Percentiles rank a stretch among this genome's conserved stretches.
These are phyloP conservation scores for Anagrus nilaparvatae DNA, from an alignment of 1,140 invertebrate species.

Conservation along the genomic window DNA sequence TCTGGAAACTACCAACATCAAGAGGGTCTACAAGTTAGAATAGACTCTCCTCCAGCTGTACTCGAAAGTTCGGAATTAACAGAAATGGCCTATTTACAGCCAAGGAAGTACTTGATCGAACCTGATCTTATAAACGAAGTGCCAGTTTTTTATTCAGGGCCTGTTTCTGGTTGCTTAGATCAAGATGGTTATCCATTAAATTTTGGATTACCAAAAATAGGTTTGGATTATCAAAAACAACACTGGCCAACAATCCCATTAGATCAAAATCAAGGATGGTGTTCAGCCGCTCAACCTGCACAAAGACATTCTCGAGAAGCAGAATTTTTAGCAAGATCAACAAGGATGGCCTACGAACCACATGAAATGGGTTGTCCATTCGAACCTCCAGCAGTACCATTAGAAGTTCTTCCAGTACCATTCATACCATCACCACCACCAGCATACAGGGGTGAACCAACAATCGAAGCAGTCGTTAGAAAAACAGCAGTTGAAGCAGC, in stretches of 20 bases:
- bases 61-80: background rate
- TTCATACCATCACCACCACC: constrained; percentile 61
- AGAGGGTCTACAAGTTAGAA: constrained; percentile 10
- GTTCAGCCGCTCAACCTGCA: constrained; percentile 40
- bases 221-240: no score
- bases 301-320: constrained; percentile 56
- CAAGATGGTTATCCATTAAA: constrained; percentile 68
- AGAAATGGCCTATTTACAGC: constrained; percentile 13
- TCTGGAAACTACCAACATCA: constrained; percentile 22
- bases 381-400: constrained; percentile 33
- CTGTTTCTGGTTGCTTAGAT: constrained; percentile 44
- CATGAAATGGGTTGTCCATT: no score
- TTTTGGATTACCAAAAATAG: constrained; percentile 65
- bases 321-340: constrained; percentile 50
- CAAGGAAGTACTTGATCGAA: constrained; percentile 32
- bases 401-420: constrained; percentile 33
- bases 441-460: constrained; percentile 29
- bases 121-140: constrained; percentile 38
- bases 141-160: constrained; percentile 24
- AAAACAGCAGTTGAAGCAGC: no score
- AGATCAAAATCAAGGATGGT: constrained; percentile 41
- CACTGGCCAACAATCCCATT: constrained; percentile 41
- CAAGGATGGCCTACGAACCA: constrained; percentile 64
- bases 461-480: background rate
- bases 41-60: no score